Conservation (phyloP, 2,797 vertebrate species). For the Stomatorhinus walkeri region DNA sequence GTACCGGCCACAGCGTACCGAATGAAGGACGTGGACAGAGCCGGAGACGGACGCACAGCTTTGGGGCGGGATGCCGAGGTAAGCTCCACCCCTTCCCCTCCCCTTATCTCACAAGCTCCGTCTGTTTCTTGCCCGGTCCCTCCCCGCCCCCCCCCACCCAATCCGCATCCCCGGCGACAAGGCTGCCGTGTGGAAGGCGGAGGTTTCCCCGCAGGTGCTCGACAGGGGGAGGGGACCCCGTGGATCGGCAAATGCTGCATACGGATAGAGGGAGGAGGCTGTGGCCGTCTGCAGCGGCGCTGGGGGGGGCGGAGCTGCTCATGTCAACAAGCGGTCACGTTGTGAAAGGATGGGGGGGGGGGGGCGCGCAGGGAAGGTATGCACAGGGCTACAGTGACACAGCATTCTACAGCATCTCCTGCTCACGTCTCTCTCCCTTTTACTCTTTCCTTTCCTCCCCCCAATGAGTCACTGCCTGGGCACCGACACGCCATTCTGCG, state of each 20-base stretch:
- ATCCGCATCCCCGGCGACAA: conserved; percentile 40
- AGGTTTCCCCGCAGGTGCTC: not conserved
- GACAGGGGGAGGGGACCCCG: not conserved
- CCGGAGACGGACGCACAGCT: conserved; percentile 21
- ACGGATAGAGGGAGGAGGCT: not conserved
- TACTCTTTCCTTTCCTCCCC: not conserved
- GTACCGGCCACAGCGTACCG: not conserved
- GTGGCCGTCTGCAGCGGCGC: not conserved
- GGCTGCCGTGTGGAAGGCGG: conserved; percentile 2
- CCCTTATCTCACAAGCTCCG: conserved; percentile 31
- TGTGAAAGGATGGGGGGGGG: not conserved
- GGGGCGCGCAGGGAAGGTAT: not conserved
- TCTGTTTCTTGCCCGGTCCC: conserved; percentile 39
- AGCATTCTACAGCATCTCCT: conserved; percentile 22
- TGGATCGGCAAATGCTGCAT: not conserved
- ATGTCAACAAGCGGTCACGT: not conserved
- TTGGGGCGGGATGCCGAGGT: conserved; percentile 49
- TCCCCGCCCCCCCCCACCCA: conserved; percentile 58
- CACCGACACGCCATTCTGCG: conserved; percentile 2
- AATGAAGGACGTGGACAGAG: conserved; percentile 32
- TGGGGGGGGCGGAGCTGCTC: not conserved
- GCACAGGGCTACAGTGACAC: conserved; percentile 26
- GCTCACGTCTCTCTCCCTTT: not conserved
- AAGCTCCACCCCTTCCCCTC: conserved; percentile 56
- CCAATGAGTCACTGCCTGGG: conserved; percentile 16